Evolutionary conservation across 2,113 vertebrate species (phyloP).

Genomic region (Urocynchramus pylzowi): DNA sequence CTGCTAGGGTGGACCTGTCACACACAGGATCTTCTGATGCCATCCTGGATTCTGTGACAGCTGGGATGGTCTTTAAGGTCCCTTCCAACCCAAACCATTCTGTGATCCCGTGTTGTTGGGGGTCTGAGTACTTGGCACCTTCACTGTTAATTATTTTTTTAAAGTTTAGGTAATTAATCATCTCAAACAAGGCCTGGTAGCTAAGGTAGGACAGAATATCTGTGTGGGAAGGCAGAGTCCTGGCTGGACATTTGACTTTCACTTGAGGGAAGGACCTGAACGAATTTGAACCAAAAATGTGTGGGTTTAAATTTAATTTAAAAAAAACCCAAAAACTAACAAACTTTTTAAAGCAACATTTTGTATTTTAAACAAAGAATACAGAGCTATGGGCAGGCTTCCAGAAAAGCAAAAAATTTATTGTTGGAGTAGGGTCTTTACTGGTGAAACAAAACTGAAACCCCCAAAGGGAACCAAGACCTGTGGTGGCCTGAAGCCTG

Average conservation of each 20-base stretch:
- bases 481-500: not conserved
- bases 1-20: not conserved
- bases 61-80: not conserved
- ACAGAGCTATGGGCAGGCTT: not conserved
- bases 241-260: not conserved
- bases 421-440: not conserved
- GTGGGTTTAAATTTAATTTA: not conserved
- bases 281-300: not conserved
- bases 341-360: not conserved
- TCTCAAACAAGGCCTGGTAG: not conserved
- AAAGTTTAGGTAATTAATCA: not conserved
- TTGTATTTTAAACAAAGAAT: not conserved
- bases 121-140: not conserved
- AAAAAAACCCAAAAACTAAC: not conserved
- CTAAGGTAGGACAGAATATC: not conserved
- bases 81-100: not conserved
- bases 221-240: not conserved
- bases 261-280: not conserved
- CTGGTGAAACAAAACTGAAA: not conserved
- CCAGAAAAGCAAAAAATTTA: not conserved
- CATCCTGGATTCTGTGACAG: not conserved
- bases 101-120: not conserved
- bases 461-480: not conserved
- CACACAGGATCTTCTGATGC: not conserved
- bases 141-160: not conserved